Evolutionary conservation across 2,888 invertebrate species (phyloP), one percentile per base, ranked within the genome.

Genomic region (Psylliodes chrysocephalus): DNA sequence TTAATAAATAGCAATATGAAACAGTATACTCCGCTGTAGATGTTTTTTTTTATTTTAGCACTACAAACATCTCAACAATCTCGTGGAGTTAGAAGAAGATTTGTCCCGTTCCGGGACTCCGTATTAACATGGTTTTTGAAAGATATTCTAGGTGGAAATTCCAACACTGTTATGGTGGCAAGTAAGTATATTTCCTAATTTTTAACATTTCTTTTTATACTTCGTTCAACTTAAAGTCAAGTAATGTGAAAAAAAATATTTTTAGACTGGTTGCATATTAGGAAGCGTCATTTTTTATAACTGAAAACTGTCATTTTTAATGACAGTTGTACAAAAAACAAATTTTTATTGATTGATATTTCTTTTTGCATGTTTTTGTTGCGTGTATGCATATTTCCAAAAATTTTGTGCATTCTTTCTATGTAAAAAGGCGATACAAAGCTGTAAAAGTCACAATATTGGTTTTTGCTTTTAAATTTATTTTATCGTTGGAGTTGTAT

Each of bases 101-200:
- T 91, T 80, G 89, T 93, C 28, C 92, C 93, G 1, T 93, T 91
- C 80, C 85, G 93, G 68, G 92, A 92, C 80, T 93, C 92, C 0
- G 89, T 92, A 15, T 85, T 93, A 64, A 93, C 93, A 69, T 92
- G 92, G 92, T 86, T 93, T 7, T 84, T 93, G 22, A 92, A 91
- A 79, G 92, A 93, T 79, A 91, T 91, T 70, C 87, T 93, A 46
- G 91, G 91, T 33, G 92, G 92, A 70, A 91, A 91, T 76, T 90
- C 91, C 40, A 88, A 88, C 73, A 91, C 91, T 42, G 88, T 91
- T 77, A 90, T 93, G 85, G 90, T 93, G 73, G 91, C 92, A 68
- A 92, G 93, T 93, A 84, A 86, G 89, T 76, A 44, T 28, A 54
- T 33, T 19, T 38, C 10, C n/a, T n/a, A n/a, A n/a, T n/a, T n/a